phyloP scores from a whole-genome alignment of 1,140 invertebrate species.

The Formica selysi region DNA sequence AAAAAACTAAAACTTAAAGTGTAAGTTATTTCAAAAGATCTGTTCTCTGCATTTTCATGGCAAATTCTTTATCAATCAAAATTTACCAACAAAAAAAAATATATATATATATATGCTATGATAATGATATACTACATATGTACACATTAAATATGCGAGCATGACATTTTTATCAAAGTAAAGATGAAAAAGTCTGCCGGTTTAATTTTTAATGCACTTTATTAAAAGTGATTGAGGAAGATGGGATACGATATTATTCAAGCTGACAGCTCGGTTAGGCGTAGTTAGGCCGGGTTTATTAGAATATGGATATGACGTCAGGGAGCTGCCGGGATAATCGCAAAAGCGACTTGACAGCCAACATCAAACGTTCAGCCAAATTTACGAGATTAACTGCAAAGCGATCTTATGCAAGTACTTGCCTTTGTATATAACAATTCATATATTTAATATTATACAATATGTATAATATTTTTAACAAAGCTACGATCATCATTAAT shows the following conservation, averaged over 20 bases:
- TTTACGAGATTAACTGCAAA: slow-evolving; percentile 12
- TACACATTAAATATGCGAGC: not conserved
- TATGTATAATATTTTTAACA: not conserved
- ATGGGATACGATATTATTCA: slow-evolving; percentile 16
- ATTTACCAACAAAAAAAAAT: not conserved
- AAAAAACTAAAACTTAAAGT: slow-evolving; percentile 7
- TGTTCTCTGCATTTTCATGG: not conserved
- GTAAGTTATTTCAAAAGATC: not conserved
- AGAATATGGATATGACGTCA: slow-evolving; percentile 44
- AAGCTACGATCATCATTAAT: not conserved
- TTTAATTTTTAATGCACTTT: slow-evolving; percentile 3
- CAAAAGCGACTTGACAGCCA: slow-evolving; percentile 19
- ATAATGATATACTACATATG: not conserved
- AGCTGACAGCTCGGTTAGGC: slow-evolving; percentile 30
- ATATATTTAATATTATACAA: not conserved
- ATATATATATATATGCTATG: not conserved
- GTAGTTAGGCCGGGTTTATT: slow-evolving; percentile 38
- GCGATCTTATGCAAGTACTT: not conserved
- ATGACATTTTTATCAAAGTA: not conserved
- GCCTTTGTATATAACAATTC: not conserved
- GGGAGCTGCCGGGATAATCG: slow-evolving; percentile 23
- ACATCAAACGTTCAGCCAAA: slow-evolving; percentile 20
- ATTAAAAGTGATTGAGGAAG: slow-evolving; percentile 13
- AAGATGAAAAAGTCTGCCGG: not conserved
- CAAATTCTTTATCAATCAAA: not conserved